Evolutionary conservation across 2,888 invertebrate genomes (phyloP).

Genomic region (Elegia similella): DNA sequence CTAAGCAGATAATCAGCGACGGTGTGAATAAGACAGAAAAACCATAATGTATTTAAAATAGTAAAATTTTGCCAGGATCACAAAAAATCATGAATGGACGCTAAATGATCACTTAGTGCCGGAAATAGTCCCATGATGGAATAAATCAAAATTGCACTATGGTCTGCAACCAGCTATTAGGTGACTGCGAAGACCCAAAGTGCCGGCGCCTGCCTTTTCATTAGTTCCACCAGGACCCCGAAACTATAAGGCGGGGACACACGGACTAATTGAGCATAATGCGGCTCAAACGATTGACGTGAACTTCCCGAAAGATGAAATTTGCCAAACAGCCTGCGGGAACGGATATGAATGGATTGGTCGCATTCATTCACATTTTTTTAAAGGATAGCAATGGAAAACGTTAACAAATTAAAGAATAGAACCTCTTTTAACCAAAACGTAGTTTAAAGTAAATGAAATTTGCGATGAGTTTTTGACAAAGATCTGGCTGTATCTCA

Average conservation of each 20-base stretch:
- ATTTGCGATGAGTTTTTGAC: too few relatives aligned
- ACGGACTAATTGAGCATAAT: conserved; percentile 49
- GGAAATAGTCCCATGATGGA: conserved; percentile 67
- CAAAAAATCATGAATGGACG: conserved; percentile 45
- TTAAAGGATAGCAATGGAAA: too few relatives aligned
- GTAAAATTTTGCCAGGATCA: neutral
- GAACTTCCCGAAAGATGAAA: conserved; percentile 11
- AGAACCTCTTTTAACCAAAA: too few relatives aligned
- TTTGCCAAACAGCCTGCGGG: conserved; percentile 19
- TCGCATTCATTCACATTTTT: conserved; percentile 23
- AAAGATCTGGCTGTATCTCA: too few relatives aligned
- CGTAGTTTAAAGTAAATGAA: too few relatives aligned
- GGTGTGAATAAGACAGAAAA: too few relatives aligned
- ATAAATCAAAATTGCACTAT: conserved; percentile 78
- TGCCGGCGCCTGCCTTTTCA: conserved; percentile 47
- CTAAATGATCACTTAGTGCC: conserved; percentile 65
- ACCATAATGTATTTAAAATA: conserved; percentile 7
- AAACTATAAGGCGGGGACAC: conserved; percentile 47
- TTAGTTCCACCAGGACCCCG: conserved; percentile 40
- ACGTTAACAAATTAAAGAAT: too few relatives aligned
- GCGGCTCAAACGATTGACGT: conserved; percentile 27
- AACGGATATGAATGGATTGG: conserved; percentile 5
- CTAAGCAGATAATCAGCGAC: too few relatives aligned
- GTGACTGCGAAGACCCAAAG: conserved; percentile 45
- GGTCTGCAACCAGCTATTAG: conserved; percentile 50